Percentiles rank a stretch among this genome's conserved stretches.
Evolutionary conservation across 1,140 invertebrate genomes (phyloP).

Genomic region (Lepidotrigona ventralis): DNA sequence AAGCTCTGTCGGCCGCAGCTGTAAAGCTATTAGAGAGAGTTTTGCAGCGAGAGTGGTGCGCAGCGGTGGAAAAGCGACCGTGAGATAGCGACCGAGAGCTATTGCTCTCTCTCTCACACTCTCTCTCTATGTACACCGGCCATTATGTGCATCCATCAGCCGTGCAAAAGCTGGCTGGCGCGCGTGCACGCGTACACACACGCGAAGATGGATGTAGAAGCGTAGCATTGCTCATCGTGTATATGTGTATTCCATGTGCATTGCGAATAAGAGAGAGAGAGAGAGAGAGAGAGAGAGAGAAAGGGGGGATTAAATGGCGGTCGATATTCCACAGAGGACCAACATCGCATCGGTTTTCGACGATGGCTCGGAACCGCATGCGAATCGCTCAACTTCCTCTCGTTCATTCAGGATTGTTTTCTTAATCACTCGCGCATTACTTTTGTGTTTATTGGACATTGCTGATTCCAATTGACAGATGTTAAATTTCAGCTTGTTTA

Average conservation of each 20-base stretch:
- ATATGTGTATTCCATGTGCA: not conserved
- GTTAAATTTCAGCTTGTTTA: too few relatives aligned
- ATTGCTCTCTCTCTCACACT: conserved; percentile 27
- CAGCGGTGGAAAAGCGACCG: conserved; percentile 39
- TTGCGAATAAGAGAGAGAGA: conserved; percentile 5
- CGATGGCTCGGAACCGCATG: conserved; percentile 63
- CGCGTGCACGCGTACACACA: not conserved
- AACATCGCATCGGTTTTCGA: conserved; percentile 61
- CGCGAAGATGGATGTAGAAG: not conserved
- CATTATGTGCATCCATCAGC: conserved; percentile 49
- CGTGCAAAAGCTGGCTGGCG: conserved; percentile 48
- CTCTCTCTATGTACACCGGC: conserved; percentile 38
- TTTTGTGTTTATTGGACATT: not conserved
- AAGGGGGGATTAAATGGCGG: conserved; percentile 62
- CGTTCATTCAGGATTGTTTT: not conserved
- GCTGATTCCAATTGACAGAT: too few relatives aligned
- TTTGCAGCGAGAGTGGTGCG: conserved; percentile 49
- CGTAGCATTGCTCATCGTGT: conserved; percentile 11
- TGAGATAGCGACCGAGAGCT: conserved; percentile 50
- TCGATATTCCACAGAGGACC: conserved; percentile 74
- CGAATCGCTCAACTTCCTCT: not conserved
- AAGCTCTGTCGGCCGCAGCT: conserved; percentile 70
- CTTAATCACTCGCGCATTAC: not conserved
- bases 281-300: not conserved
- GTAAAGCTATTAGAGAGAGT: conserved; percentile 74